Evolutionary conservation across 2,797 vertebrate species (phyloP).

Genomic region (Micropoecilia bifurca): DNA sequence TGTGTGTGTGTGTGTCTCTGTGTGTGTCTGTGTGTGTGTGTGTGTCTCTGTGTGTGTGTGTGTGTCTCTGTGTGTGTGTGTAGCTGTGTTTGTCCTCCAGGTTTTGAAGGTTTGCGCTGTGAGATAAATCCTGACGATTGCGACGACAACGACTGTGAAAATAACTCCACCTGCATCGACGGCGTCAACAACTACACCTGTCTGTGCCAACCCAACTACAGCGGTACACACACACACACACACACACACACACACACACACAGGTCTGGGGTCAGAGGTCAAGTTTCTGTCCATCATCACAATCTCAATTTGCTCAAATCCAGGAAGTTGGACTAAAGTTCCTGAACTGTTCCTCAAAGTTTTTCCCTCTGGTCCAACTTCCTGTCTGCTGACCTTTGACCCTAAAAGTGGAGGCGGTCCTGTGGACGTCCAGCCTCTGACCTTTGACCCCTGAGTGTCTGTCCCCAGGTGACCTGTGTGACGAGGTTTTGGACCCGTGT

Average conservation of each 20-base stretch:
- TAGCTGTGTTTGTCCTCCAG: constrained; percentile 91
- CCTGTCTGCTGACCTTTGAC: neutral
- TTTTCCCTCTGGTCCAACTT: neutral
- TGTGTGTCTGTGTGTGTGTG: constrained; percentile 1
- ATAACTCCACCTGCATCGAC: constrained; percentile 95
- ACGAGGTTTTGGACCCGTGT: constrained; percentile 93
- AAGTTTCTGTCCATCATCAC: neutral
- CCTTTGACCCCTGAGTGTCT: constrained; percentile 5
- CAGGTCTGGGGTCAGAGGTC: neutral
- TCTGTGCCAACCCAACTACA: constrained; percentile 91
- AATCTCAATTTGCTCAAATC: neutral
- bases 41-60: no score
- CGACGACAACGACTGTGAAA: constrained; percentile 97
- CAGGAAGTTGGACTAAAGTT: neutral
- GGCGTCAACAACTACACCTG: constrained; percentile 97
- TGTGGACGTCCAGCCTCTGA: neutral
- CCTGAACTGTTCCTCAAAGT: no score
- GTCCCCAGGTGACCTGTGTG: constrained; percentile 91
- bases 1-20: neutral
- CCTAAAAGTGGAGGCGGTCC: no score
- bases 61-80: constrained; percentile 14
- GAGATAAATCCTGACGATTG: constrained; percentile 96
- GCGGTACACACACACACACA: constrained; percentile 49
- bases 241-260: neutral
- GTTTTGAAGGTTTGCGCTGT: constrained; percentile 92